phyloP scores from a whole-genome alignment of 2,888 invertebrate genomes.

The Pedicia rivosa region DNA sequence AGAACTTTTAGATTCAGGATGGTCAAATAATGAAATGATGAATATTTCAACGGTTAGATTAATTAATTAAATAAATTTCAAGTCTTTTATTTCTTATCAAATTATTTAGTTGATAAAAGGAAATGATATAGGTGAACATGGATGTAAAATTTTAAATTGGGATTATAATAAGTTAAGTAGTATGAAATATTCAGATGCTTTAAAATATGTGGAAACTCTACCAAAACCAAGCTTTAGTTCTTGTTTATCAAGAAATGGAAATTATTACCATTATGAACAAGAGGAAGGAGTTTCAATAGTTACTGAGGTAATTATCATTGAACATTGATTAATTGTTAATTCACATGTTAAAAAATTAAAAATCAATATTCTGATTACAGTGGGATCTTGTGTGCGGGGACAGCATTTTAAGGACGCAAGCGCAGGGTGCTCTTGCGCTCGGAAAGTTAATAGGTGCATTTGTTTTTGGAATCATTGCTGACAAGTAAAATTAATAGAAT shows the following conservation, averaged over 20 bases:
- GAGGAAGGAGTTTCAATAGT: constrained; percentile 14
- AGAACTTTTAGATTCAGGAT: neutral
- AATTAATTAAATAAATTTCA: no score
- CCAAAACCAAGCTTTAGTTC: constrained; percentile 11
- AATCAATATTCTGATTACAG: constrained; percentile 16
- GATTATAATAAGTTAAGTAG: constrained; percentile 21
- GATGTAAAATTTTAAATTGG: constrained; percentile 31
- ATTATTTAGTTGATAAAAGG: no score
- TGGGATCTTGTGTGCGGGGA: constrained; percentile 29
- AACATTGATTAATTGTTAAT: neutral
- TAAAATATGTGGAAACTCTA: constrained; percentile 13
- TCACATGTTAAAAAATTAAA: neutral
- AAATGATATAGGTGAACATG: constrained; percentile 16
- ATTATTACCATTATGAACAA: constrained; percentile 8
- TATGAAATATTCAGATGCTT: constrained; percentile 21
- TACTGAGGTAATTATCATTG: neutral
- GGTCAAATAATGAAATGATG: neutral
- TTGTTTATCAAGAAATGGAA: constrained; percentile 13
- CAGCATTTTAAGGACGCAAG: constrained; percentile 21
- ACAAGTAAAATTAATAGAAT: no score
- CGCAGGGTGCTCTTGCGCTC: constrained; percentile 26
- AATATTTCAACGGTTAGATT: neutral
- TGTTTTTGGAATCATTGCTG: constrained; percentile 18
- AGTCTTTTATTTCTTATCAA: neutral
- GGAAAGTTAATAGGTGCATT: constrained; percentile 30